A percentile compares a stretch with the other conserved stretches of the same genome.
Conservation (phyloP, 1,140 invertebrate genomes). For the Drosophila saltans region DNA sequence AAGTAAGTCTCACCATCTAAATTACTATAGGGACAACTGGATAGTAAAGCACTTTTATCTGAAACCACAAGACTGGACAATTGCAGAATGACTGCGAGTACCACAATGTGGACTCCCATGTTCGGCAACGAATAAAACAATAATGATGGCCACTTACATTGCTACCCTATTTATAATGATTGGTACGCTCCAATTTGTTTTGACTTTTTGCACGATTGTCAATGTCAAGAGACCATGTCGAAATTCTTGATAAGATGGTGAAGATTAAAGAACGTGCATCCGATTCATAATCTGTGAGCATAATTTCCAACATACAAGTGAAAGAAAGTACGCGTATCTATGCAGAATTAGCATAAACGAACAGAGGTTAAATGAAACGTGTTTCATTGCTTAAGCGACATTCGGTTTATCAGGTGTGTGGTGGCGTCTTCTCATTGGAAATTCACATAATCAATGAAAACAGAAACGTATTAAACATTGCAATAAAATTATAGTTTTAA, state of each 20-base stretch:
- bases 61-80: slow-evolving; percentile 12
- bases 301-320: slow-evolving; percentile 38
- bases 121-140: slow-evolving; percentile 19
- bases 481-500: background rate
- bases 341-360: slow-evolving; percentile 14
- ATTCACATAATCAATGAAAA: background rate
- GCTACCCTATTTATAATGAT: background rate
- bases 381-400: slow-evolving; percentile 15
- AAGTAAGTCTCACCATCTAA: background rate
- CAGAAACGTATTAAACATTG: too few relatives aligned
- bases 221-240: slow-evolving; percentile 37
- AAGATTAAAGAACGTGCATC: slow-evolving; percentile 52
- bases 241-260: slow-evolving; percentile 61
- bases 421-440: slow-evolving; percentile 1
- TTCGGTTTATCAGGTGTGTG: background rate
- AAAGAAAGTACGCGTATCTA: background rate
- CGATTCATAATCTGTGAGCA: slow-evolving; percentile 37
- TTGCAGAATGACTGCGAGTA: slow-evolving; percentile 19
- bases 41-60: slow-evolving; percentile 2
- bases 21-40: slow-evolving; percentile 44
- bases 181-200: slow-evolving; percentile 7
- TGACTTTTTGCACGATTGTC: slow-evolving; percentile 49
- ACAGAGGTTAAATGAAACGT: slow-evolving; percentile 33
- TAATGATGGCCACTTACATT: slow-evolving; percentile 35
- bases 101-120: slow-evolving; percentile 31